Percentiles rank a stretch among this genome's conserved stretches.
phyloP scores from a whole-genome alignment of 1,140 invertebrate species.

The Sipha flava region DNA sequence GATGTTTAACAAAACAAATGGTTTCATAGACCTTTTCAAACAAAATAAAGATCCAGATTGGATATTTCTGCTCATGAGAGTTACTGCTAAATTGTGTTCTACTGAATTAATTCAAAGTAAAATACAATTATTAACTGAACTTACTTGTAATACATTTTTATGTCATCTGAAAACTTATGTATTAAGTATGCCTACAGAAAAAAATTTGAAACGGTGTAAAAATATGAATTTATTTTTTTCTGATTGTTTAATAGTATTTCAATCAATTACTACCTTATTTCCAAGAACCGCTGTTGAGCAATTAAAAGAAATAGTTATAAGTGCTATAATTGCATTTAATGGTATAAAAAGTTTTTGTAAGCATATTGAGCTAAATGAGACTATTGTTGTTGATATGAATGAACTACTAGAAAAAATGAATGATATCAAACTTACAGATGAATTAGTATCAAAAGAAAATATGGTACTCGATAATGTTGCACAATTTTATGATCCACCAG shows the following conservation, averaged over 20 bases:
- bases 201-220: not conserved
- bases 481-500: slow-evolving; percentile 11
- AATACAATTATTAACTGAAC: not conserved
- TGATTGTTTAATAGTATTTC: slow-evolving; percentile 24
- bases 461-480: not conserved
- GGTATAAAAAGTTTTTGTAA: slow-evolving; percentile 11
- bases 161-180: slow-evolving; percentile 15
- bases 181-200: not conserved
- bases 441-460: slow-evolving; percentile 26
- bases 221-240: slow-evolving; percentile 19
- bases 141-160: slow-evolving; percentile 1
- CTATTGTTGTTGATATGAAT: not conserved
- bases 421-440: not conserved
- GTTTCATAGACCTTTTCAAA: not conserved
- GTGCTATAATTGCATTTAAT: slow-evolving; percentile 10
- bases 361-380: slow-evolving; percentile 26
- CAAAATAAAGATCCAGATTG: slow-evolving; percentile 29
- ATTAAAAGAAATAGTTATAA: slow-evolving; percentile 22
- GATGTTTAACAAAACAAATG: not conserved
- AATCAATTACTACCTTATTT: slow-evolving; percentile 9
- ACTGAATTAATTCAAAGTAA: slow-evolving; percentile 17
- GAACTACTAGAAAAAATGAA: slow-evolving; percentile 18
- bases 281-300: slow-evolving; percentile 22
- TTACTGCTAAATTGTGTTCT: slow-evolving; percentile 8
- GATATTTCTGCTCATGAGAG: slow-evolving; percentile 30